Conservation (phyloP, 2,797 vertebrate genomes). For the Epinephelus awoara region DNA sequence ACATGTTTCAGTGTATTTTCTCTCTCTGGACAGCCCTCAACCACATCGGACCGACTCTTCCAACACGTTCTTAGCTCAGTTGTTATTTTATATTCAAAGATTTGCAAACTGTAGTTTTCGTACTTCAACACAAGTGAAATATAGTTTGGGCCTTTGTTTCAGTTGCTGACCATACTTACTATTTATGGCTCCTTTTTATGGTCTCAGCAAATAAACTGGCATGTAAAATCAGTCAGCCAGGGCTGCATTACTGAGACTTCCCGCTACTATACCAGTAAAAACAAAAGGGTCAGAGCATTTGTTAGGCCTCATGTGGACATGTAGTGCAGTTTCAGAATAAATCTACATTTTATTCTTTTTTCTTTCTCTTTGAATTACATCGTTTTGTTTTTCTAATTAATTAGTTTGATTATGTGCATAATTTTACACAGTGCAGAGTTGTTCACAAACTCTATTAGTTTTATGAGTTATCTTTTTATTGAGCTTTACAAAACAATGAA, state of each 20-base stretch:
- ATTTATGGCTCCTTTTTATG: slow-evolving; percentile 52
- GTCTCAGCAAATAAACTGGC: slow-evolving; percentile 54
- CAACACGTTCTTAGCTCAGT: slow-evolving; percentile 1
- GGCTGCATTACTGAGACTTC: slow-evolving; percentile 41
- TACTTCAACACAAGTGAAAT: slow-evolving; percentile 41
- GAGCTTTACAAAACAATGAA: slow-evolving; percentile 5
- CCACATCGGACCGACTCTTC: background rate
- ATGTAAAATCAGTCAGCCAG: slow-evolving; percentile 57
- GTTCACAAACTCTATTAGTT: background rate
- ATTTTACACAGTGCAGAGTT: background rate
- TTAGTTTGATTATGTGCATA: background rate
- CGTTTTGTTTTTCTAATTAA: too few relatives aligned
- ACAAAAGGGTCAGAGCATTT: background rate
- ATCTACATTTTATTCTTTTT: background rate
- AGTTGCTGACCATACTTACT: slow-evolving; percentile 36
- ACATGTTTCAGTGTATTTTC: background rate
- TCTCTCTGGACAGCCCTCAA: background rate
- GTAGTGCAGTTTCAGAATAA: background rate
- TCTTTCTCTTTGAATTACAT: background rate
- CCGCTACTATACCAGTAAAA: slow-evolving; percentile 17
- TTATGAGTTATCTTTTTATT: background rate
- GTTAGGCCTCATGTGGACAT: slow-evolving; percentile 9
- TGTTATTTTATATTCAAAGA: slow-evolving; percentile 13
- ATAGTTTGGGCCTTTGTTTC: slow-evolving; percentile 42
- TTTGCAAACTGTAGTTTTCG: slow-evolving; percentile 40